Conservation (phyloP, 2,888 invertebrate species). For the Nemurella pictetii region DNA sequence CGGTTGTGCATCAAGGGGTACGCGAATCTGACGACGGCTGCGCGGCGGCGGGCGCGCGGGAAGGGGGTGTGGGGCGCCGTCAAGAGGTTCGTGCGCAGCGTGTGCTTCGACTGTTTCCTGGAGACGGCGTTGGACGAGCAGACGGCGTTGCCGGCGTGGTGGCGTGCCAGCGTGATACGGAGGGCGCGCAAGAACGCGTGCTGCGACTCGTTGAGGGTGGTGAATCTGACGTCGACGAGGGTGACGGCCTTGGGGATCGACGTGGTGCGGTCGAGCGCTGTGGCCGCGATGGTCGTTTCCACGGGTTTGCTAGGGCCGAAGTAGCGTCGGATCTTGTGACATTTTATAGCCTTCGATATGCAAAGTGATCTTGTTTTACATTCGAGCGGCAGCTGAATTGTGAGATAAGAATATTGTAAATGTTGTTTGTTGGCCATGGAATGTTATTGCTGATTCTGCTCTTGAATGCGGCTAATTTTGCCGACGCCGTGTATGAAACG, state of each 20-base stretch:
- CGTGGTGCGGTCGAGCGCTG: conserved; percentile 33
- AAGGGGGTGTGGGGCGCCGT: conserved; percentile 6
- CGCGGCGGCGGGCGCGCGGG: neutral
- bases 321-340: neutral
- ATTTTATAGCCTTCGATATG: neutral
- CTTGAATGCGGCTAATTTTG: neutral
- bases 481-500: neutral
- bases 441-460: neutral
- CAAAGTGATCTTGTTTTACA: neutral
- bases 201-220: conserved; percentile 35
- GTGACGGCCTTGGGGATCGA: conserved; percentile 36
- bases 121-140: conserved; percentile 38
- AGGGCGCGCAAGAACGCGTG: conserved; percentile 41
- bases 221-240: conserved; percentile 38
- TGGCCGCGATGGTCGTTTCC: conserved; percentile 28
- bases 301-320: neutral
- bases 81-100: conserved; percentile 21
- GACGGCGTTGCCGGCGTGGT: conserved; percentile 38
- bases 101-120: conserved; percentile 36
- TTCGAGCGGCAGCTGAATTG: neutral
- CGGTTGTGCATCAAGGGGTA: conserved; percentile 37
- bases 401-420: neutral
- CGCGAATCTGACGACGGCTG: neutral
- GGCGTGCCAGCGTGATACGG: conserved; percentile 38
- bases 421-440: neutral